Evolutionary conservation across 2,888 invertebrate genomes (phyloP).

Genomic region (Andrena camellia): DNA sequence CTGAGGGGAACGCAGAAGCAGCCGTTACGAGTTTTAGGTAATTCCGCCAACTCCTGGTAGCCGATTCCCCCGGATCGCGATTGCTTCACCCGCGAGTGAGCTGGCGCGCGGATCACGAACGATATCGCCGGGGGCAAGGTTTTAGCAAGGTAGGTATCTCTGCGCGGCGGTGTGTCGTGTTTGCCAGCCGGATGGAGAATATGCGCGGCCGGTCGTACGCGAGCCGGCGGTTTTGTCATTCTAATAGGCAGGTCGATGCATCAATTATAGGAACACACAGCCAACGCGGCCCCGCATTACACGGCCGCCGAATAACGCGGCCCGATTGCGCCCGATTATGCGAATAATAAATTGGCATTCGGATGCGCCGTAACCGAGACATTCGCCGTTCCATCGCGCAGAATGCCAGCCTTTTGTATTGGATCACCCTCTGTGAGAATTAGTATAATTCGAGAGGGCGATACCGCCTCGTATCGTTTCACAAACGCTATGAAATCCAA

Average conservation of each 20-base stretch:
- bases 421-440: conserved; percentile 25
- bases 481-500: conserved; percentile 10
- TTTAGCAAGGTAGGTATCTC: conserved; percentile 43
- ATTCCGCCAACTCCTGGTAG: conserved; percentile 44
- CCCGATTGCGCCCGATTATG: conserved; percentile 82
- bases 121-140: conserved; percentile 42
- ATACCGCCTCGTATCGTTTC: conserved; percentile 15
- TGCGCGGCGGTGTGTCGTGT: conserved; percentile 56
- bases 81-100: conserved; percentile 31
- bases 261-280: conserved; percentile 83
- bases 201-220: conserved; percentile 69
- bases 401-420: conserved; percentile 51
- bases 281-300: conserved; percentile 77
- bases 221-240: conserved; percentile 81
- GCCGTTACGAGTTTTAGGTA: conserved; percentile 12
- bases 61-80: conserved; percentile 41
- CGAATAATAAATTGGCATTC: conserved; percentile 80
- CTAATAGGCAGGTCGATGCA: conserved; percentile 81
- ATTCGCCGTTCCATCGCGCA: conserved; percentile 48
- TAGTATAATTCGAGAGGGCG: conserved; percentile 40
- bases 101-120: conserved; percentile 33
- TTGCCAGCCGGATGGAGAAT: conserved; percentile 55
- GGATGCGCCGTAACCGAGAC: conserved; percentile 67
- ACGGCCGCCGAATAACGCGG: conserved; percentile 77
- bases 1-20: conserved; percentile 33